Percentiles rank a stretch among this genome's conserved stretches.
Conservation (phyloP, 1,140 invertebrate genomes). For the Bombus superbus region DNA sequence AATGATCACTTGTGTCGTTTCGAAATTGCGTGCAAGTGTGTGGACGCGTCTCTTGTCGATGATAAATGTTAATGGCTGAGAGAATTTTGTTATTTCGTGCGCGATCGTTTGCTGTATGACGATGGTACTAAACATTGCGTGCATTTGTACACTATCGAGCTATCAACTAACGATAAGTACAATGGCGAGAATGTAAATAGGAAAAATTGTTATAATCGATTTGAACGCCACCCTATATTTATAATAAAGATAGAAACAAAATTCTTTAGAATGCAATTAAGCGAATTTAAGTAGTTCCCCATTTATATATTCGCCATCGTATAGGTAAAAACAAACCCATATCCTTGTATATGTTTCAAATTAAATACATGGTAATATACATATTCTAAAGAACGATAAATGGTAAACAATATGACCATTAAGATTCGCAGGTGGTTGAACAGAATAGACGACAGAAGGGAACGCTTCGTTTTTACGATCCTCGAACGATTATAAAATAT, state of each 20-base stretch:
- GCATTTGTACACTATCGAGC: conserved; percentile 20
- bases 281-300: neutral
- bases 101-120: neutral
- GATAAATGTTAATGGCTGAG: conserved; percentile 37
- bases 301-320: neutral
- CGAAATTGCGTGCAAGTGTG: conserved; percentile 21
- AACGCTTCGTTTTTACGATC: neutral
- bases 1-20: conserved; percentile 9
- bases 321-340: neutral
- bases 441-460: conserved; percentile 9
- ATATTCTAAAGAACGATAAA: neutral
- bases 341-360: neutral
- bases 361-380: neutral
- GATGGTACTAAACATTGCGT: conserved; percentile 42
- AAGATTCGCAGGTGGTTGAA: neutral
- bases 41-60: neutral
- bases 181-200: neutral
- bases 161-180: neutral
- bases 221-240: neutral
- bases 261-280: too few species aligned
- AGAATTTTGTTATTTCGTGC: conserved; percentile 30
- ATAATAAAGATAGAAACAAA: too few species aligned
- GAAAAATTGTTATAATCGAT: neutral
- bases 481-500: neutral
- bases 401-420: neutral